Percentiles rank a stretch among this genome's conserved stretches.
Evolutionary conservation across 2,113 vertebrate species (phyloP).

Genomic region (Oceanites oceanicus): DNA sequence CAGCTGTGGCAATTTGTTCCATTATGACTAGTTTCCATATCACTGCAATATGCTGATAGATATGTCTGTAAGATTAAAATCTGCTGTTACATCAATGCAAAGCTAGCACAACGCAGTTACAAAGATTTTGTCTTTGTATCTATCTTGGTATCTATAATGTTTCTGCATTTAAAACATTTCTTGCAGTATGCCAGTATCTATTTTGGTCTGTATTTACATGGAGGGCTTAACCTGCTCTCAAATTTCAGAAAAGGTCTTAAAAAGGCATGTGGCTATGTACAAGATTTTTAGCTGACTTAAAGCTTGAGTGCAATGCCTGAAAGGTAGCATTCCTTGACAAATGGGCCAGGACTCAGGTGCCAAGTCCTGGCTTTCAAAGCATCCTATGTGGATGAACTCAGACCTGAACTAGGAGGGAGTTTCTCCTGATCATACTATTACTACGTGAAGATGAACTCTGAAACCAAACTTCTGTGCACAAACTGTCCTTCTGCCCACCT

Average conservation of each 20-base stretch:
- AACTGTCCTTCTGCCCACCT: background rate
- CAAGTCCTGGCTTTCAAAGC: background rate
- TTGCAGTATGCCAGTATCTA: background rate
- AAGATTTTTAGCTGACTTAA: background rate
- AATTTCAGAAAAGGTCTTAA: background rate
- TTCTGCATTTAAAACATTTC: slow-evolving; percentile 14
- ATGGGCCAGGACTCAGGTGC: accelerated
- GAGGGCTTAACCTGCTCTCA: background rate
- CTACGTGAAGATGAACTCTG: background rate
- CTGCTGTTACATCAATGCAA: background rate
- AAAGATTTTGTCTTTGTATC: background rate
- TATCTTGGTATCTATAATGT: background rate
- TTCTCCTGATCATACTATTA: background rate
- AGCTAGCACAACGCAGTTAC: background rate
- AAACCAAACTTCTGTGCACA: background rate
- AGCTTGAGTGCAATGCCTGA: background rate
- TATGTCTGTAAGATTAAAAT: slow-evolving; percentile 28
- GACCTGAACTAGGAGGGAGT: background rate
- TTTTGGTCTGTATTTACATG: background rate
- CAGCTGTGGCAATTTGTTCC: slow-evolving; percentile 14
- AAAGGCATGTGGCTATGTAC: background rate
- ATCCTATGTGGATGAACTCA: background rate
- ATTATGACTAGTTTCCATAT: background rate
- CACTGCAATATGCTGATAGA: background rate
- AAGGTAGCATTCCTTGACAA: background rate